Evolutionary conservation across 2,797 vertebrate genomes (phyloP).

Genomic region (Galagoides demidoff): DNA sequence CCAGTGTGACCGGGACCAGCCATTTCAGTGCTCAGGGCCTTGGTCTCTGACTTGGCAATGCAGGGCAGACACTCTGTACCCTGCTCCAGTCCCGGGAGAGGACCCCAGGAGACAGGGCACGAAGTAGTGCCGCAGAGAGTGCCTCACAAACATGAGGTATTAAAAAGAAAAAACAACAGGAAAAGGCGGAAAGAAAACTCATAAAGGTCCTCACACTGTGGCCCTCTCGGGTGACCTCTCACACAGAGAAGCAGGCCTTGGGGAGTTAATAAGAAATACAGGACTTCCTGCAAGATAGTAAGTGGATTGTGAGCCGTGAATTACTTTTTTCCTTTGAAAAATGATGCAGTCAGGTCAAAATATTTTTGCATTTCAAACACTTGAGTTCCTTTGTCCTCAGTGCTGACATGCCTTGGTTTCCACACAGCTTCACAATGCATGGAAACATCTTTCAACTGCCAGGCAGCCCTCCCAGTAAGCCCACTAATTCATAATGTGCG

Average conservation of each 20-base stretch:
- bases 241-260: not conserved
- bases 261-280: conserved; percentile 44
- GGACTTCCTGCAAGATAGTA: conserved; percentile 63
- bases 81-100: not conserved
- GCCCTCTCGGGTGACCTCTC: not conserved
- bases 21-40: not conserved
- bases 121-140: fast-evolving
- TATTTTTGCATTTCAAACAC: conserved; percentile 70
- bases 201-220: not conserved
- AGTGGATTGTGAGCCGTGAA: conserved; percentile 62
- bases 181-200: conserved; percentile 46
- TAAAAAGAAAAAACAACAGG: conserved; percentile 58
- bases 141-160: not conserved
- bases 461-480: conserved; percentile 87
- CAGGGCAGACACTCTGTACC: not conserved
- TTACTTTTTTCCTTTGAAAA: conserved; percentile 72
- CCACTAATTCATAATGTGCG: conserved; percentile 83
- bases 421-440: conserved; percentile 85
- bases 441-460: conserved; percentile 87
- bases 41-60: not conserved
- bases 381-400: conserved; percentile 84
- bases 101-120: not conserved
- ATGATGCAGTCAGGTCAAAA: conserved; percentile 68
- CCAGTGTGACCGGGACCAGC: not conserved
- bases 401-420: conserved; percentile 85